Base-by-base conservation (phyloP, 2,797 vertebrate genomes). In the Acanthopagrus latus region DNA sequence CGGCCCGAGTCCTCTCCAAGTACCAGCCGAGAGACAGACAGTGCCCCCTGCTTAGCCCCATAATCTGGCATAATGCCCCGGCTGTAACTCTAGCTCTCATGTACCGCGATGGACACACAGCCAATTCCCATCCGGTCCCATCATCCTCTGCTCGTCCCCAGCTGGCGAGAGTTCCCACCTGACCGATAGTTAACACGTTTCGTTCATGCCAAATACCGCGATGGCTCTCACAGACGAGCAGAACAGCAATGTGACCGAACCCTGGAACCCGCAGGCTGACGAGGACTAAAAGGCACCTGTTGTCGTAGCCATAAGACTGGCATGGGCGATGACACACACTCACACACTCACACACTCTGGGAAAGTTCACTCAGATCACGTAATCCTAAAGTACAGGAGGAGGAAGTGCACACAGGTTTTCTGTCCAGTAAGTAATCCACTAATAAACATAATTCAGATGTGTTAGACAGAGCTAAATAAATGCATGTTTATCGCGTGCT, bases 1-100 rank as follows among this genome's bases (percentile, higher is more conserved):
- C 79, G 72, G 72, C 70, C 57, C 12, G 8, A 64, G 64, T 81
- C 81, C 80, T 86, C 93, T 89, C 86, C 75, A 81, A 92, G 94
- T 86, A 75, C 82, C 77, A 90, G 89, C 90, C 85, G 90, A 80
- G 87, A 87, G 89, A 89, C 89, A 92, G 92, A 89, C 27, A 27
- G 67, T 91, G 74, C 80, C 90, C 89, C 82, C 92, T 85, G 84
- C 85, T 89, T 87, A 88, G 87, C 87, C 86, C 77, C 68, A 52
- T 80, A 89, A 86, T 91, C 89, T 92, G 87, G 75, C 83, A n/a
- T 82, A 80, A 88, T 89, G 88, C 90, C 90, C 69, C 56, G 0
- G 11, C 74, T 84, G 93, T 91, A 94, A 94, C 84, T 72, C 56
- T 69, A 93, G 77, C 88, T 84, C 65, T 76, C 71, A 72, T 89